Conservation (phyloP, 2,797 vertebrate species). For the Linurgus olivaceus region DNA sequence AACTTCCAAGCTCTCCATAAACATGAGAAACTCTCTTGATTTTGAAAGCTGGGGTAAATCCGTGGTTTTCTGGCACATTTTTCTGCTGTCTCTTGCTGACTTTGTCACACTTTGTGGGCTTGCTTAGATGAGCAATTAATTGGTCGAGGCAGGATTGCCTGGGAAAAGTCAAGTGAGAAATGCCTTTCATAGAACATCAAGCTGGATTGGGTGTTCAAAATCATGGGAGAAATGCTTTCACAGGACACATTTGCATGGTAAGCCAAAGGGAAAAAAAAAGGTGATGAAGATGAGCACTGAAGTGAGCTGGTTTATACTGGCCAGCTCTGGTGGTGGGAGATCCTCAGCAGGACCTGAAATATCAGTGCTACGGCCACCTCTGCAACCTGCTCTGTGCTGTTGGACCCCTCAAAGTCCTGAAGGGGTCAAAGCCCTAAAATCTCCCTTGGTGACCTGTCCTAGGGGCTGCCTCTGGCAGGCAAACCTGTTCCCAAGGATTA, state of each 20-base stretch:
- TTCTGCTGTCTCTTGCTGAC: not conserved
- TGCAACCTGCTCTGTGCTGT: not conserved
- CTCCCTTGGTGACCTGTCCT: not conserved
- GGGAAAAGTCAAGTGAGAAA: slow-evolving; percentile 27
- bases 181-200: not conserved
- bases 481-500: not conserved
- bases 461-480: not conserved
- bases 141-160: not conserved
- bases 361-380: fast-evolving
- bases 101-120: not conserved
- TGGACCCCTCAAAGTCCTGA: not conserved
- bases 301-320: not conserved
- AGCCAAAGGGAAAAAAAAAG: not conserved
- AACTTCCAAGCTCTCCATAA: not conserved
- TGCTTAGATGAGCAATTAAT: not conserved
- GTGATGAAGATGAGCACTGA: not conserved
- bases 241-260: not conserved
- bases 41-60: not conserved
- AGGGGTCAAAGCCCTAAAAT: not conserved
- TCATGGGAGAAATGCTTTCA: not conserved
- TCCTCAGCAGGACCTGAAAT: not conserved
- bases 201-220: not conserved
- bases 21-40: not conserved
- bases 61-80: not conserved
- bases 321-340: not conserved